A percentile compares a stretch with the other conserved stretches of the same genome.
Conservation (phyloP, 2,113 vertebrate genomes). For the Pygoscelis antarcticus region DNA sequence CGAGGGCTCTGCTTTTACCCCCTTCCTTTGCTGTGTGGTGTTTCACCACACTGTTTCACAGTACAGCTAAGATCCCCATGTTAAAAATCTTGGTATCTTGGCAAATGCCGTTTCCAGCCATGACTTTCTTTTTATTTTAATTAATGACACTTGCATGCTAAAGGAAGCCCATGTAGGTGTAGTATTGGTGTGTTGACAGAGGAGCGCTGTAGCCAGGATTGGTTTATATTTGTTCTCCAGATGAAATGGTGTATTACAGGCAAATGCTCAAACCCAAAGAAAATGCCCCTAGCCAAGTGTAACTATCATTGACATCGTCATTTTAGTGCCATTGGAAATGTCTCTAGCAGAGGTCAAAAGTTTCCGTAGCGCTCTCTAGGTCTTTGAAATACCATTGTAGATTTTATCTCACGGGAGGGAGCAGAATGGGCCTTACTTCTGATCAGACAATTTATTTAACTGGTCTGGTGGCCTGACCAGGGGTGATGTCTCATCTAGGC, state of each 20-base stretch:
- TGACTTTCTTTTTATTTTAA: neutral
- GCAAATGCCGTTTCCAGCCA: neutral
- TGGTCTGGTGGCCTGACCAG: neutral
- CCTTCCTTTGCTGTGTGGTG: neutral
- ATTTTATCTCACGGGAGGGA: neutral
- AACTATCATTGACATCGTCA: neutral
- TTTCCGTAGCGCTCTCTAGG: neutral
- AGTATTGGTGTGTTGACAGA: neutral
- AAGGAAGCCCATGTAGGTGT: neutral
- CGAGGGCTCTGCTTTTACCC: neutral
- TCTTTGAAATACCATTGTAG: neutral
- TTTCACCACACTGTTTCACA: accelerated
- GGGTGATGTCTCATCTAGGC: neutral
- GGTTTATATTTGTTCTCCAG: neutral
- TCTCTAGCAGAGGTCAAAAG: neutral
- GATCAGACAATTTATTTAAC: neutral
- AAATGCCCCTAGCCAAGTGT: accelerated
- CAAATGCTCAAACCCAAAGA: neutral
- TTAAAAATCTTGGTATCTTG: neutral
- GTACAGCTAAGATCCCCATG: neutral
- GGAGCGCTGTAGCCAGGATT: neutral
- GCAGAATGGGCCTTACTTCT: neutral
- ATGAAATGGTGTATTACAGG: neutral
- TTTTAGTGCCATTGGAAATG: neutral
- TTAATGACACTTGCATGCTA: neutral